Percentiles rank a stretch among this genome's conserved stretches.
phyloP scores from a whole-genome alignment of 2,888 invertebrate genomes.

The Apotomis turbidana region DNA sequence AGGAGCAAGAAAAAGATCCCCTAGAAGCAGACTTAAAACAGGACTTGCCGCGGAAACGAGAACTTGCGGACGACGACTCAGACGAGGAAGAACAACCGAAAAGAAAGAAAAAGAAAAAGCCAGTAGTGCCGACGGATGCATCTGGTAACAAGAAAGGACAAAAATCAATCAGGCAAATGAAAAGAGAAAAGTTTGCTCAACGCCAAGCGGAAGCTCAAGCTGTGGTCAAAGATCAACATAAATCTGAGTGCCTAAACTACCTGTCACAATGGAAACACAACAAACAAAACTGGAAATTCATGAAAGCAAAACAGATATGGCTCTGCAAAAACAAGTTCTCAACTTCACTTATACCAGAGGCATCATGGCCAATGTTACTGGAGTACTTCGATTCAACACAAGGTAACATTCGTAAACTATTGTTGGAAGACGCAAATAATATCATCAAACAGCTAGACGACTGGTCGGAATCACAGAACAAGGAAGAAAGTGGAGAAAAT shows the following conservation, averaged over 20 bases:
- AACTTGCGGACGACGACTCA: constrained; percentile 57
- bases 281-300: constrained; percentile 90
- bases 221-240: constrained; percentile 80
- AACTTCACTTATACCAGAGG: constrained; percentile 81
- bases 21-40: constrained; percentile 46
- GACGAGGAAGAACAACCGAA: constrained; percentile 63
- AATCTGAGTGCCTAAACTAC: constrained; percentile 86
- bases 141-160: constrained; percentile 70
- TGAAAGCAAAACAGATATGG: constrained; percentile 91
- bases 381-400: constrained; percentile 89
- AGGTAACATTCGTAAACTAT: constrained; percentile 85
- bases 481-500: constrained; percentile 58
- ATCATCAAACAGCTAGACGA: constrained; percentile 85
- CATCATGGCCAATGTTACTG: constrained; percentile 86
- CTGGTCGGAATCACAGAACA: constrained; percentile 70
- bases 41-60: constrained; percentile 43
- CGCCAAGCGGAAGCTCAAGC: constrained; percentile 81
- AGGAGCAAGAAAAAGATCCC: constrained; percentile 40
- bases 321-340: constrained; percentile 88
- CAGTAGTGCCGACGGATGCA: constrained; percentile 58
- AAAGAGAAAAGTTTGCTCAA: constrained; percentile 85
- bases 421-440: constrained; percentile 86
- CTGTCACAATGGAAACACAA: constrained; percentile 89
- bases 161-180: constrained; percentile 86
- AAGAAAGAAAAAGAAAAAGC: constrained; percentile 69